These are phyloP conservation scores for Ichneumoninae sp. DNA, from an alignment of 2,888 invertebrate species.

Conservation along the genomic window DNA sequence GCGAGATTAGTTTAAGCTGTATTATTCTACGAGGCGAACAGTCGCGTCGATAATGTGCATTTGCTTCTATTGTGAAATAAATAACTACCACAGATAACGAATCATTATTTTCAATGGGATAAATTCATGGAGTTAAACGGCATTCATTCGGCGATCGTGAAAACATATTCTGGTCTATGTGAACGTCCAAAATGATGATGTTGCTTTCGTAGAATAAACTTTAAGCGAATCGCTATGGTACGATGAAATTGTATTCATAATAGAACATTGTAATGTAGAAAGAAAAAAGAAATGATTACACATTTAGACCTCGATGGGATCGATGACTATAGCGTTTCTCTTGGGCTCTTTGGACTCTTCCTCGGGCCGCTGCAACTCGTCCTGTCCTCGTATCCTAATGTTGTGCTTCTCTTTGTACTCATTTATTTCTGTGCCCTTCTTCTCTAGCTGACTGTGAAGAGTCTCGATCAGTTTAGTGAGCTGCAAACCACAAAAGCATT, in stretches of 20 bases:
- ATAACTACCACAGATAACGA: conserved; percentile 1
- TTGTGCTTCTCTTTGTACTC: conserved; percentile 96
- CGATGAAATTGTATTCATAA: conserved; percentile 47
- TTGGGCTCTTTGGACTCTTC: conserved; percentile 79
- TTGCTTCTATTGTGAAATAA: conserved; percentile 26
- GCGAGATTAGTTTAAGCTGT: conserved; percentile 33
- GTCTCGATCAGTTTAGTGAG: conserved; percentile 91
- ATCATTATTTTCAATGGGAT: not conserved
- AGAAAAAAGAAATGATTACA: conserved; percentile 55
- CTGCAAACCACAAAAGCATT: conserved; percentile 84
- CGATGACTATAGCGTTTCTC: conserved; percentile 79
- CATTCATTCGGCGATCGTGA: conserved; percentile 1
- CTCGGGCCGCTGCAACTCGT: conserved; percentile 84
- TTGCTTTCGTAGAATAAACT: conserved; percentile 18
- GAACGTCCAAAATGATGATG: not conserved
- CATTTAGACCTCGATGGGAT: conserved; percentile 77
- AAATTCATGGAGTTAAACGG: not conserved
- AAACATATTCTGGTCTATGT: not conserved
- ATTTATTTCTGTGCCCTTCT: conserved; percentile 96
- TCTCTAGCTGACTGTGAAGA: conserved; percentile 92
- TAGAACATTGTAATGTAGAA: conserved; percentile 62
- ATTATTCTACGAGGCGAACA: conserved; percentile 42
- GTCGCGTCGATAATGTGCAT: conserved; percentile 31
- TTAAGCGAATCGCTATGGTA: conserved; percentile 8
- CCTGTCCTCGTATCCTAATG: conserved; percentile 92